Evolutionary conservation across 2,888 invertebrate genomes (phyloP).

Genomic region (Idaea straminata): DNA sequence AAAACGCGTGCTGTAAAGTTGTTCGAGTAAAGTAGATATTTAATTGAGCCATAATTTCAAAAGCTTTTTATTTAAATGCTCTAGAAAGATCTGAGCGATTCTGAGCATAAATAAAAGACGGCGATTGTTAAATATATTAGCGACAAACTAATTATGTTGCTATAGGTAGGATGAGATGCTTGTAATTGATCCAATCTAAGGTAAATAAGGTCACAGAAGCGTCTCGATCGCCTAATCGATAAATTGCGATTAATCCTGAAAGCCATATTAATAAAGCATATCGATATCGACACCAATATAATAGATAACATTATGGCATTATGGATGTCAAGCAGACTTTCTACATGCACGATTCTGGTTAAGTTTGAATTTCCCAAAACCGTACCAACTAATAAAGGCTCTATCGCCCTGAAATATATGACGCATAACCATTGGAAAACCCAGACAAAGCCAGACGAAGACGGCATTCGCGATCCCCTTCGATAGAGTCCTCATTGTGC

Average conservation of each 20-base stretch:
- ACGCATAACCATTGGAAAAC: constrained; percentile 75
- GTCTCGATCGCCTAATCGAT: not conserved
- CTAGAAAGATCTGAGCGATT: not conserved
- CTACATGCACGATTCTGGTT: not conserved
- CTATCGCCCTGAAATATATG: constrained; percentile 49
- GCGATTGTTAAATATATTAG: not conserved
- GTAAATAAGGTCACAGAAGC: not conserved
- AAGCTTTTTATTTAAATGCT: not conserved
- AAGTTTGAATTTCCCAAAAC: not conserved
- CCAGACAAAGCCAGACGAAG: constrained; percentile 74
- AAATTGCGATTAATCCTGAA: not conserved
- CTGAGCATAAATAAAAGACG: not conserved
- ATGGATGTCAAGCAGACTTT: not conserved
- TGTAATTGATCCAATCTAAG: not conserved
- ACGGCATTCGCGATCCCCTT: constrained; percentile 68
- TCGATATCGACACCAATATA: not conserved
- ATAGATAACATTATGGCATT: not conserved
- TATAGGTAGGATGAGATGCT: not conserved
- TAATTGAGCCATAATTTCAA: not conserved
- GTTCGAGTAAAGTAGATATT: not conserved
- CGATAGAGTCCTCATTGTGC: constrained; percentile 65
- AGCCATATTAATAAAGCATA: not conserved
- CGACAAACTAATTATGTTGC: not conserved
- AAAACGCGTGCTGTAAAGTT: not conserved
- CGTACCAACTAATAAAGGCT: constrained; percentile 17